A percentile compares a stretch with the other conserved stretches of the same genome.
Conservation (phyloP, 2,888 invertebrate species). For the Axea sp. region DNA sequence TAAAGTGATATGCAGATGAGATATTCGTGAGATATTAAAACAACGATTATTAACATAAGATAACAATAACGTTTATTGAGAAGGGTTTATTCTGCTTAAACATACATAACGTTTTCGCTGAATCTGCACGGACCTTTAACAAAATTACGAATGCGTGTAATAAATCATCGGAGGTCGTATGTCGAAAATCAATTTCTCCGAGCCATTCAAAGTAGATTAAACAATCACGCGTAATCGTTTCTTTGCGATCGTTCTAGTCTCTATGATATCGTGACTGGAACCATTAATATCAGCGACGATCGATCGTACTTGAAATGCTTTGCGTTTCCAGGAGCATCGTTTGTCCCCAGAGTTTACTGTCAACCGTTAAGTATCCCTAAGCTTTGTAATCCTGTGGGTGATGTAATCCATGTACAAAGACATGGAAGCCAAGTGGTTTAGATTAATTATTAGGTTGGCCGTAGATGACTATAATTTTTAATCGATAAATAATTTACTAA, state of each 20-base stretch:
- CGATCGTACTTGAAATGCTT: conserved; percentile 46
- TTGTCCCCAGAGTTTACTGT: conserved; percentile 54
- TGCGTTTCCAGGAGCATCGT: conserved; percentile 40
- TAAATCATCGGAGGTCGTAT: conserved; percentile 4
- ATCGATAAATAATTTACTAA: no score
- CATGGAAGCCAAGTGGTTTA: conserved; percentile 60
- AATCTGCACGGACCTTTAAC: background rate
- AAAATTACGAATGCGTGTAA: conserved; percentile 4
- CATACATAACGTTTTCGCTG: background rate
- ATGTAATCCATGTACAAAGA: conserved; percentile 64
- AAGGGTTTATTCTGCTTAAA: background rate
- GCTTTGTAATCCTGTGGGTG: conserved; percentile 61
- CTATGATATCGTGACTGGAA: conserved; percentile 44
- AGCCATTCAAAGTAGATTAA: conserved; percentile 37
- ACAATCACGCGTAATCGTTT: conserved; percentile 46
- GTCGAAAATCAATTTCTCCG: conserved; percentile 38
- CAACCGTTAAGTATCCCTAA: conserved; percentile 60
- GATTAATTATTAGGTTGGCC: conserved; percentile 64
- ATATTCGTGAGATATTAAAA: conserved; percentile 11
- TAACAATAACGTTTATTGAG: conserved; percentile 27
- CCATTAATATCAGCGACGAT: conserved; percentile 46
- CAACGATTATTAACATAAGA: conserved; percentile 23
- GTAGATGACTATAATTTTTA: no score
- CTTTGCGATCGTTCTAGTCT: conserved; percentile 34
- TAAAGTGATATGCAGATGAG: conserved; percentile 15